Conservation (phyloP, 2,797 vertebrate genomes). For the Alcedo atthis region DNA sequence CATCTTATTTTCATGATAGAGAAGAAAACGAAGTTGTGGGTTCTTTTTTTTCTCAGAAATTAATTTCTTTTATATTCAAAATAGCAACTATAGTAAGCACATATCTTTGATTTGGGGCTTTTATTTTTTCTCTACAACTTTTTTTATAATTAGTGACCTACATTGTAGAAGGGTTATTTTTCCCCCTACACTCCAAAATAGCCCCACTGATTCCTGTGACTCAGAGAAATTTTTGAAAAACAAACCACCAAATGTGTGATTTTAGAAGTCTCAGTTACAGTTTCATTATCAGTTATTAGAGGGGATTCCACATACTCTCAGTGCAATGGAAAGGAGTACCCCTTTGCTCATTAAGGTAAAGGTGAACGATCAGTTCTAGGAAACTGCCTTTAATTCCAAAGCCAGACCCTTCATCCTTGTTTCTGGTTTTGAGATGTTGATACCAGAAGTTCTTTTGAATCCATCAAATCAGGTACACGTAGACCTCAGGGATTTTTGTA, state of each 20-base stretch:
- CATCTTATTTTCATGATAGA: background rate
- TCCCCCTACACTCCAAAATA: background rate
- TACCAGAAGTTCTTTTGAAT: background rate
- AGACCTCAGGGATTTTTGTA: background rate
- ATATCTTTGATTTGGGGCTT: background rate
- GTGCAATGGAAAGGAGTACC: slow-evolving; percentile 41
- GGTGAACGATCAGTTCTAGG: background rate
- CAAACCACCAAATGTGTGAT: slow-evolving; percentile 57
- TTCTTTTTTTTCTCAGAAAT: background rate
- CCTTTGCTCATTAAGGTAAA: background rate
- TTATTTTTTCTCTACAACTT: slow-evolving; percentile 6
- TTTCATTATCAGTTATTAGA: slow-evolving; percentile 66
- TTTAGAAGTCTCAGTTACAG: slow-evolving; percentile 58
- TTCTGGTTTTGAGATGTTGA: background rate
- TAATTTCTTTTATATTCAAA: background rate
- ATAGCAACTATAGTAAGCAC: background rate
- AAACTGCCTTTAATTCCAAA: slow-evolving; percentile 15
- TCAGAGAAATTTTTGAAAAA: slow-evolving; percentile 63
- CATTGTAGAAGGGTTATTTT: slow-evolving; percentile 31
- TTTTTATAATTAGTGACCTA: slow-evolving; percentile 26
- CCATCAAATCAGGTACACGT: background rate
- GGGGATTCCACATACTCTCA: slow-evolving; percentile 70
- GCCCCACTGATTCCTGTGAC: slow-evolving; percentile 55
- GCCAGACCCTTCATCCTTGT: background rate
- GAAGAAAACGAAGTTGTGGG: background rate